These are phyloP conservation scores for Siderastrea radians DNA, from an alignment of 92 coral and sea anemone species.

Conservation along the genomic window DNA sequence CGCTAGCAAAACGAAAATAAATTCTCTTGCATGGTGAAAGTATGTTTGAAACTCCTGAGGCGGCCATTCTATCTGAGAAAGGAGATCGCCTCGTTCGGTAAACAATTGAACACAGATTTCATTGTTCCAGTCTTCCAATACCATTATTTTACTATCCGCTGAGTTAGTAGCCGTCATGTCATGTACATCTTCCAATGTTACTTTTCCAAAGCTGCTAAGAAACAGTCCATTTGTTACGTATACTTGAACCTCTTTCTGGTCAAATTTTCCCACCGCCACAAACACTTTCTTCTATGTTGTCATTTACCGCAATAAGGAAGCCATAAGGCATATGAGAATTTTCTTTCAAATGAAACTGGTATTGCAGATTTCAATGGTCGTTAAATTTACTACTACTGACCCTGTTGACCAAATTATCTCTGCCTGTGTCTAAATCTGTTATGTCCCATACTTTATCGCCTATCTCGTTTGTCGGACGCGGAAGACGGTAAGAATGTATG, in stretches of 20 bases:
- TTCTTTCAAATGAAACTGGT: conserved; percentile 38
- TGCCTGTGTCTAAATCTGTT: conserved; percentile 40
- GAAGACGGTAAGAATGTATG: conserved; percentile 26
- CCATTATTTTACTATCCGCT: conserved; percentile 18
- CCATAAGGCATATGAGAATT: conserved; percentile 23
- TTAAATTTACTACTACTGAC: background rate
- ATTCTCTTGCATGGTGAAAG: background rate
- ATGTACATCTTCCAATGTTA: conserved; percentile 3
- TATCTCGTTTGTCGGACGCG: no score
- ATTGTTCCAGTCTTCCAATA: background rate
- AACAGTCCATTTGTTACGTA: conserved; percentile 44
- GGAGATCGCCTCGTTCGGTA: conserved; percentile 27
- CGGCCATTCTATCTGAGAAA: conserved; percentile 21
- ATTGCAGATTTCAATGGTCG: conserved; percentile 29
- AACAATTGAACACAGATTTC: conserved; percentile 35
- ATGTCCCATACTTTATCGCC: conserved; percentile 5
- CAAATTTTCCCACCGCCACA: conserved; percentile 19
- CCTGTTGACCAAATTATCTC: conserved; percentile 47
- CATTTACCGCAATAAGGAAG: conserved; percentile 19
- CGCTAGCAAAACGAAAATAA: conserved; percentile 14
- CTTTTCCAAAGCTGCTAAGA: conserved; percentile 41
- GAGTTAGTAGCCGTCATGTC: conserved; percentile 33
- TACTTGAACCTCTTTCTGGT: conserved; percentile 20
- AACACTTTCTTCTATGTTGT: background rate
- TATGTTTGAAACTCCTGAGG: conserved; percentile 18